phyloP scores from a whole-genome alignment of 2,888 invertebrate species.

The Cylindroiulus punctatus region DNA sequence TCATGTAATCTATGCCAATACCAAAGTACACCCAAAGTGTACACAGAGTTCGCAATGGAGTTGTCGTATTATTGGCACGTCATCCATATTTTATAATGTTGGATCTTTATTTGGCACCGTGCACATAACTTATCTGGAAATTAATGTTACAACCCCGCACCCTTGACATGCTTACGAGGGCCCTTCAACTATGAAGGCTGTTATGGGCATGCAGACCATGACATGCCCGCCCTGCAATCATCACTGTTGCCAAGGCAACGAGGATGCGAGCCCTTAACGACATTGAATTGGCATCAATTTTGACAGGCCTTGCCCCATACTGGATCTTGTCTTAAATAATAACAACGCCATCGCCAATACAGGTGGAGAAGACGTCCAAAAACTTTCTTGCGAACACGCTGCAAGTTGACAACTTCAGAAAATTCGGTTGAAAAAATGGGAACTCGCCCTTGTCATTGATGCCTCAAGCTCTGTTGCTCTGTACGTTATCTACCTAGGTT shows the following conservation, averaged over 20 bases:
- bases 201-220: background rate
- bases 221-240: constrained; percentile 20
- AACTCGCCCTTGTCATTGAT: background rate
- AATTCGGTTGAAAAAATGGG: background rate
- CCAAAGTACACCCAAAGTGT: too few species aligned
- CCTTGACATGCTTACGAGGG: constrained; percentile 6
- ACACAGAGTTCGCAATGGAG: background rate
- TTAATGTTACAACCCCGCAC: background rate
- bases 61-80: background rate
- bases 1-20: too few species aligned
- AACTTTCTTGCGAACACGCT: background rate
- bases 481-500: too few species aligned
- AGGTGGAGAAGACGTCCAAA: background rate
- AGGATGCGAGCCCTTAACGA: constrained; percentile 10
- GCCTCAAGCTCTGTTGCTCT: too few species aligned
- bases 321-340: constrained; percentile 7
- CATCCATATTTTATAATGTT: background rate
- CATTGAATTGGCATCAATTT: background rate
- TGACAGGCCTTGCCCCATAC: constrained; percentile 37
- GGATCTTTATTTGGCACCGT: background rate
- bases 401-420: background rate
- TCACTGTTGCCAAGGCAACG: background rate
- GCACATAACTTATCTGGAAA: background rate
- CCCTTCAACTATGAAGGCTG: constrained; percentile 10
- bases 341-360: background rate